Base-by-base conservation (phyloP, 2,797 vertebrate genomes). In the Chelidonichthys spinosus region DNA sequence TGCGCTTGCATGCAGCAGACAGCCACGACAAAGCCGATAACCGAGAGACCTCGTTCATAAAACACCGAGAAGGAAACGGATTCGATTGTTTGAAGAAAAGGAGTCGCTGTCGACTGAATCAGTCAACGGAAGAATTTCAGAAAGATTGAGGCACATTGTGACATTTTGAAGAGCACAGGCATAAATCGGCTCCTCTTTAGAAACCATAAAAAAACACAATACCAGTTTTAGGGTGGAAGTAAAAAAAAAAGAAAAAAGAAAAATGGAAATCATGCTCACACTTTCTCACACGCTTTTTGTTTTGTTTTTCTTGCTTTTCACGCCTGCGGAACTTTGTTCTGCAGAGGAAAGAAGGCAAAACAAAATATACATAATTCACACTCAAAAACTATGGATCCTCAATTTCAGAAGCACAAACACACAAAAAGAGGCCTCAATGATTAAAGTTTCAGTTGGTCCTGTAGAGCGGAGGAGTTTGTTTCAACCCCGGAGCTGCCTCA, bases 111-210 rank as follows among this genome's bases (percentile, higher is more conserved):
- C 72, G 63, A 42, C 55, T 72, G 3, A 60, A 62, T 25, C 25
- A 80, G 73, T 52, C 66, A 87, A 84, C 63, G 60, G 58, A 91
- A 79, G 44, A 67, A 67, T 87, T 72, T 63, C 69, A 86, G 64
- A 90, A 90, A 68, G 76, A 79, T 91, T 94, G 82, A 95, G 94
- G 94, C 94, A 95, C 94, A 77, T 92, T 85, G 93, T 94, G 93
- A 94, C 79, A 89, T 88, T 91, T 89, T 86, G 78, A 81, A 94
- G 93, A 94, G 89, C 85, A 89, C 82, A 83, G 65, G 82, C 85
- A 84, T 79, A 74, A 86, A 87, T n/a, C 68, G 70, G 82, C 84
- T 91, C 79, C 74, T 85, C 62, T 63, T 70, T 53, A 83, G 65
- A 88, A 85, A 86, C 54, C 71, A 49, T 73, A 58, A 54, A 86